Conservation (phyloP, 64 coral and sea anemone species). For the Catalaphyllia jardinei region DNA sequence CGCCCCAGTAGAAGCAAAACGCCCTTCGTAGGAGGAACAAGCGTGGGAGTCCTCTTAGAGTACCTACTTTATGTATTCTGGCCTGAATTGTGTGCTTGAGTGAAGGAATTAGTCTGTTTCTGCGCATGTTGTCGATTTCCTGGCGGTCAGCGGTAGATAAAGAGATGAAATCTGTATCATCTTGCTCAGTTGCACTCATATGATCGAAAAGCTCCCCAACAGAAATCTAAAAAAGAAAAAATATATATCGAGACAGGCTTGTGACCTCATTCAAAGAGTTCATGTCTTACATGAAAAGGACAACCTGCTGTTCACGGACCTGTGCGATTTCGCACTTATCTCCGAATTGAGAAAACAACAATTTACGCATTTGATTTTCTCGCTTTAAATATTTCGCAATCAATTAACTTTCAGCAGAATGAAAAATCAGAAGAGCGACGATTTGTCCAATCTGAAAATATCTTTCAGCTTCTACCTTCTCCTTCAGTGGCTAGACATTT, state of each 20-base stretch:
- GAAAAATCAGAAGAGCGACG: neutral
- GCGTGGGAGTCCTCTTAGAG: slow-evolving; percentile 66
- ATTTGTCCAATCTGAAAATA: neutral
- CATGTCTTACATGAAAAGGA: neutral
- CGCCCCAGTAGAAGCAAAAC: slow-evolving; percentile 80
- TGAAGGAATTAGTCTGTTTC: slow-evolving; percentile 25
- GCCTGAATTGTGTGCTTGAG: slow-evolving; percentile 15
- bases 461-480: neutral
- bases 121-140: slow-evolving; percentile 11
- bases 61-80: slow-evolving; percentile 53
- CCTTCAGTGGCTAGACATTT: neutral
- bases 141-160: neutral
- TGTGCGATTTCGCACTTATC: neutral
- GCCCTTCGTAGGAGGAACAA: slow-evolving; percentile 76
- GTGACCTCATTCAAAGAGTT: neutral
- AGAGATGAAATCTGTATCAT: slow-evolving; percentile 20
- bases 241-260: neutral
- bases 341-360: neutral
- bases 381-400: neutral
- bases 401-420: neutral
- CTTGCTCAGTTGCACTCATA: slow-evolving; percentile 6
- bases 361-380: neutral
- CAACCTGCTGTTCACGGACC: neutral
- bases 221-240: neutral
- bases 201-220: neutral